Conservation (phyloP, 2,888 invertebrate species). For the Cataglyphis albicans region DNA sequence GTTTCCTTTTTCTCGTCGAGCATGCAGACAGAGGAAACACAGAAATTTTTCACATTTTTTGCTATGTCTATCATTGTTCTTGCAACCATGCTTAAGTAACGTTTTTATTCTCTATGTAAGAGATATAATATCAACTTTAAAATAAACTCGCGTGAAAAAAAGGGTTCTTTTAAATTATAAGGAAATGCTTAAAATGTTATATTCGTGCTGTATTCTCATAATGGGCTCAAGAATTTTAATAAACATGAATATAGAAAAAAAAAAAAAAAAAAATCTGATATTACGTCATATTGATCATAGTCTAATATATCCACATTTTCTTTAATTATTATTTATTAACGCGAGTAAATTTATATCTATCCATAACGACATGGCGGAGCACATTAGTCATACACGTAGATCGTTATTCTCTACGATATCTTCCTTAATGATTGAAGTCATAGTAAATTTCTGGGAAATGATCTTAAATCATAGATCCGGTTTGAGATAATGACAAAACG, state of each 20-base stretch:
- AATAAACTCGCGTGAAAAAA: neutral
- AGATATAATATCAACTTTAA: constrained; percentile 17
- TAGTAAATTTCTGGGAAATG: constrained; percentile 48
- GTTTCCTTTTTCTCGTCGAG: constrained; percentile 20
- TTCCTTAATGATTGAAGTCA: constrained; percentile 34
- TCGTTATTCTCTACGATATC: constrained; percentile 22
- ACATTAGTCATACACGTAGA: neutral
- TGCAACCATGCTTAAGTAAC: neutral
- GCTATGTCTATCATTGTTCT: neutral
- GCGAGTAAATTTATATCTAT: neutral
- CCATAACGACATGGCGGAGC: neutral
- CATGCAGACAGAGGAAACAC: neutral
- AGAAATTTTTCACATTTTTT: constrained; percentile 23
- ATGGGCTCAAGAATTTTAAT: neutral
- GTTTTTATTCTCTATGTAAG: neutral
- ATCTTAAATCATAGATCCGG: constrained; percentile 54
- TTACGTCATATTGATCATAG: neutral
- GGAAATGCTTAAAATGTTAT: neutral
- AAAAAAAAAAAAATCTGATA: neutral
- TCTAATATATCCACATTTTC: neutral
- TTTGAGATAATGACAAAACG: constrained; percentile 48
- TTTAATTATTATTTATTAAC: constrained; percentile 9
- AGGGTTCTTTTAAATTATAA: neutral
- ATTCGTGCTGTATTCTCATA: neutral
- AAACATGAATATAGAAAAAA: neutral